Conservation (phyloP, 2,113 vertebrate genomes). For the Chunga burmeisteri region DNA sequence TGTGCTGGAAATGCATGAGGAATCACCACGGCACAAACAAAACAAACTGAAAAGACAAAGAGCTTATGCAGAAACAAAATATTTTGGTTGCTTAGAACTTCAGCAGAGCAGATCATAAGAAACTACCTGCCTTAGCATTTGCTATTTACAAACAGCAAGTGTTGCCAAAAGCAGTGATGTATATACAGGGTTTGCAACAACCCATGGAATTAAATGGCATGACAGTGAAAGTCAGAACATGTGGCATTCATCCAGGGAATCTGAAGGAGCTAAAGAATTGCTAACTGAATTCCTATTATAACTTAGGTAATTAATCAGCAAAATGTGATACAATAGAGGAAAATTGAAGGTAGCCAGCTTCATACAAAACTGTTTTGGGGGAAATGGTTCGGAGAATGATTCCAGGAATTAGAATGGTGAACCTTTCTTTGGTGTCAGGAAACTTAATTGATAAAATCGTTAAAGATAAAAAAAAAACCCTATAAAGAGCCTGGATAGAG, state of each 20-base stretch:
- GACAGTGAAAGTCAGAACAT: constrained; percentile 5
- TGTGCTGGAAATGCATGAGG: neutral
- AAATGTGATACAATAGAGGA: neutral
- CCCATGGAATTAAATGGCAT: neutral
- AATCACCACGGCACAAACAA: neutral
- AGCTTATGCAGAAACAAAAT: neutral
- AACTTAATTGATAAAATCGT: neutral
- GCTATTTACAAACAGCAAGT: neutral
- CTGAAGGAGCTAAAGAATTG: constrained; percentile 4
- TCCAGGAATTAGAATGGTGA: constrained; percentile 9
- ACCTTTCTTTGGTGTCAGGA: neutral
- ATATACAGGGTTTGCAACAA: neutral
- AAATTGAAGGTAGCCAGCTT: neutral
- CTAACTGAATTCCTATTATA: constrained; percentile 17
- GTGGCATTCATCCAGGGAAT: constrained; percentile 31
- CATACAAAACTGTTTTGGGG: neutral
- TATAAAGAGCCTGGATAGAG: neutral
- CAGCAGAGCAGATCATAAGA: neutral
- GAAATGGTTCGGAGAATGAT: neutral
- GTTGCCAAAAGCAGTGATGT: neutral
- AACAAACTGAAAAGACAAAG: neutral
- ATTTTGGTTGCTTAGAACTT: neutral
- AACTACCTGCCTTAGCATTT: neutral
- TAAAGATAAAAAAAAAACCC: neutral
- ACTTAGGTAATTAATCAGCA: constrained; percentile 38